A percentile compares a stretch with the other conserved stretches of the same genome.
Evolutionary conservation across 2,113 vertebrate genomes (phyloP).

Genomic region (Passer montanus): DNA sequence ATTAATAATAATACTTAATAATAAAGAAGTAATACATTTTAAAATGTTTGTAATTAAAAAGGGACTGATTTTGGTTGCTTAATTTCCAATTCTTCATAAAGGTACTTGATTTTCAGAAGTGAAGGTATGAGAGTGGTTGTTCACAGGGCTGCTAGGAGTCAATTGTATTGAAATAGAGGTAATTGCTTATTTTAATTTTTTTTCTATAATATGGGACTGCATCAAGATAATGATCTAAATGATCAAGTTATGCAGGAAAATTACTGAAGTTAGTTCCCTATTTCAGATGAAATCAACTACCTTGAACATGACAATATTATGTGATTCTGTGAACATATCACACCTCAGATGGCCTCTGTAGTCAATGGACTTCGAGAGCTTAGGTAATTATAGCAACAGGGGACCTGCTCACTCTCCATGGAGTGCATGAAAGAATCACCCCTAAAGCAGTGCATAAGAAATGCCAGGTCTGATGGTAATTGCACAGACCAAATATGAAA

Average conservation of each 20-base stretch:
- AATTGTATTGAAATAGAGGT: not conserved
- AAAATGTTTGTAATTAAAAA: not conserved
- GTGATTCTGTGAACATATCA: not conserved
- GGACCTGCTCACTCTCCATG: not conserved
- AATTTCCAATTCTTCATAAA: not conserved
- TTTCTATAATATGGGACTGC: not conserved
- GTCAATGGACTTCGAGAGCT: not conserved
- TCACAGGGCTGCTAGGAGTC: not conserved
- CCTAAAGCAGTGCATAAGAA: not conserved
- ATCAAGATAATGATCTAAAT: not conserved
- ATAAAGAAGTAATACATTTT: not conserved
- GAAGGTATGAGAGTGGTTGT: not conserved
- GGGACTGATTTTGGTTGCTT: rapidly evolving
- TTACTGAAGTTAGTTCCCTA: not conserved
- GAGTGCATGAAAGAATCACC: not conserved
- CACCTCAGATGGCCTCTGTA: not conserved
- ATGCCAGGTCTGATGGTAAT: not conserved
- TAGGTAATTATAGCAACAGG: not conserved
- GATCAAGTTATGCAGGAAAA: not conserved
- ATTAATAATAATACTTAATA: too few relatives aligned
- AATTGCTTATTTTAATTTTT: not conserved
- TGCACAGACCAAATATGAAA: not conserved
- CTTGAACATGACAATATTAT: not conserved
- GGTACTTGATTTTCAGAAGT: not conserved
- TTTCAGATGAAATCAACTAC: not conserved